Percentiles rank a stretch among this genome's conserved stretches.
Evolutionary conservation across 2,797 vertebrate genomes (phyloP).

Genomic region (Pitangus sulphuratus): DNA sequence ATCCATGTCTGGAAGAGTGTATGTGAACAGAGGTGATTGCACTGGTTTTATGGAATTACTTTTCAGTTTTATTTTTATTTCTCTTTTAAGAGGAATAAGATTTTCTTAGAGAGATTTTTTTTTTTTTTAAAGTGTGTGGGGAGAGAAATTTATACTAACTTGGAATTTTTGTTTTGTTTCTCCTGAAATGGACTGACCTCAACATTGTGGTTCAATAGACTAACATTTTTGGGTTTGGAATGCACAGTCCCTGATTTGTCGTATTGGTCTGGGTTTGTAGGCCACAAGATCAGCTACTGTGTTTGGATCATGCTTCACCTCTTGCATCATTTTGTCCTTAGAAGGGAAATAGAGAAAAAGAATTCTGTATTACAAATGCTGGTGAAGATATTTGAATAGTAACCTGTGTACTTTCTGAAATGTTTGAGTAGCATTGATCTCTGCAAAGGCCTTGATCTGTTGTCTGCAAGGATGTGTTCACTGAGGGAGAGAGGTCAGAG

Average conservation of each 20-base stretch:
- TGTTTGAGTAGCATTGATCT: background rate
- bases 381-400: background rate
- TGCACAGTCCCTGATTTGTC: background rate
- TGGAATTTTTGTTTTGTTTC: background rate
- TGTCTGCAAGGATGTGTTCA: background rate
- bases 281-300: background rate
- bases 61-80: background rate
- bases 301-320: background rate
- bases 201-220: background rate
- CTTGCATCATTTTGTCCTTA: background rate
- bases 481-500: background rate
- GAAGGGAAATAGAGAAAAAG: background rate
- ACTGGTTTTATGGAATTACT: background rate
- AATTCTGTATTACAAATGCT: background rate
- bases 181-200: background rate
- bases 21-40: background rate
- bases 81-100: background rate
- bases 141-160: background rate
- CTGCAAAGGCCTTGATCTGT: background rate
- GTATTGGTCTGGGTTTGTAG: background rate
- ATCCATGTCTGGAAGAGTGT: background rate
- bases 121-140: background rate
- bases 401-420: background rate
- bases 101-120: background rate
- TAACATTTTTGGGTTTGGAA: background rate